Evolutionary conservation across 2,797 vertebrate species (phyloP), one percentile per base, ranked within the genome.

Genomic region (Parotocinclus haroldoi): DNA sequence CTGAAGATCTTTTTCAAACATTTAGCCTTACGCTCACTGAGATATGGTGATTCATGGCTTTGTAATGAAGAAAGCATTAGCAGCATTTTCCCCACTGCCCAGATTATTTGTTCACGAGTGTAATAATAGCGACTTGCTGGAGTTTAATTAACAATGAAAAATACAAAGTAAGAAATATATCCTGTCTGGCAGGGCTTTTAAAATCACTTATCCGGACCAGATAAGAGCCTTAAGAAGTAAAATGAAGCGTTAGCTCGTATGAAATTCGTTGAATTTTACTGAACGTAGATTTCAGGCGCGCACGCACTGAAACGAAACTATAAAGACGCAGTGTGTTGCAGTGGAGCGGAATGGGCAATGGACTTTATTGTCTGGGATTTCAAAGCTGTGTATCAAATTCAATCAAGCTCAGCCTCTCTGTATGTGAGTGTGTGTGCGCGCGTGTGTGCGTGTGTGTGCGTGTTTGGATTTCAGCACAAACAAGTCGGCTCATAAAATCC

Each of bases 401-500:
- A 66, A 55, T 66, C 56, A 71, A 40, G 1, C 49, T 50, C 40
- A 59, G 50, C 37, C 36, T 45, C 46, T 54, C 18, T 18, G 42
- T 65, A 55, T 56, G 17, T 66, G 54, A 49, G 44, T 46, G 58
- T 60, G 40, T 45, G 45, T 40, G 53, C 42, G 46, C 27, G 27
- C n/a, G 54, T 53, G 44, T 46, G 58, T 60, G 40, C 39, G 45
- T 40, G 53, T 53, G 46, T 39, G 27, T 37, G 7, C 37, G 44
- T 58, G 53, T 27, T 18, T 46, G 0, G 7, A 18, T 11, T 36
- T 44, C 42, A 19, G 42, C 7, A 37, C 81, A 84, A 78, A 84
- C 82, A 81, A 71, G 83, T 77, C 81, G 81, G 82, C 78, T 81
- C 54, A 55, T 36, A 56, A 66, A 77, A 82, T 84, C 27, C 27